phyloP scores from a whole-genome alignment of 2,113 vertebrate species.

The Gambusia holbrooki region DNA sequence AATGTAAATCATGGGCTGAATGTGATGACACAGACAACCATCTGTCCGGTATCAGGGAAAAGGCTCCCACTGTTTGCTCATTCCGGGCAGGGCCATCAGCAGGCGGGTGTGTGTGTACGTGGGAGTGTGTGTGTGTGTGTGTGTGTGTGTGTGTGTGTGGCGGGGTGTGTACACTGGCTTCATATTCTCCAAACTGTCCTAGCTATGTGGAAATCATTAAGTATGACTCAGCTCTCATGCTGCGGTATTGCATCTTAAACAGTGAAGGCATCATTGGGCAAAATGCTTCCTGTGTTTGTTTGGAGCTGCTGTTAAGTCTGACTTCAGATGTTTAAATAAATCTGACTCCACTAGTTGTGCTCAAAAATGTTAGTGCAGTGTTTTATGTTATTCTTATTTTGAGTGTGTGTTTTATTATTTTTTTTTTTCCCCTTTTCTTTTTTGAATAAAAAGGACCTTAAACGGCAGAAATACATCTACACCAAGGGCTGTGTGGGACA shows the following conservation, averaged over 20 bases:
- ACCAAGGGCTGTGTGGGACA: constrained; percentile 93
- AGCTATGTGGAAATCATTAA: constrained; percentile 27
- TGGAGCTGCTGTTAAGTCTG: constrained; percentile 20
- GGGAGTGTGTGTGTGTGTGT: no score
- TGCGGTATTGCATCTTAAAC: constrained; percentile 8
- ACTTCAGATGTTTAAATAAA: constrained; percentile 15
- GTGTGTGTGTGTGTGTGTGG: no score
- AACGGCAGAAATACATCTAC: constrained; percentile 86
- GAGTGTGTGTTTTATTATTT: neutral
- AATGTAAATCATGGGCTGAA: constrained; percentile 23
- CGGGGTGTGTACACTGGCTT: neutral
- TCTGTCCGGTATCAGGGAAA: constrained; percentile 58
- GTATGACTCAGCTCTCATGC: constrained; percentile 40
- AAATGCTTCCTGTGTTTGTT: constrained; percentile 23
- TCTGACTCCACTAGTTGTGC: neutral
- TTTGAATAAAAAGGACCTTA: constrained; percentile 79
- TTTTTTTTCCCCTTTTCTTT: neutral
- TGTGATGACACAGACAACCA: constrained; percentile 36
- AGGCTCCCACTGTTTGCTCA: constrained; percentile 46
- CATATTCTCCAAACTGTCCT: constrained; percentile 29
- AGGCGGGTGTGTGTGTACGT: constrained; percentile 1
- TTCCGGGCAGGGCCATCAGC: constrained; percentile 20
- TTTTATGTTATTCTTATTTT: neutral
- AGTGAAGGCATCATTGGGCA: constrained; percentile 8
- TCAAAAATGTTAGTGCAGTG: neutral